A percentile compares a stretch with the other conserved stretches of the same genome.
Evolutionary conservation across 2,113 vertebrate species (phyloP).

Genomic region (Bos taurus): ARS-UCD2.0 NC_037331.1:53753501-53754000

Average conservation of each 20-base stretch:
- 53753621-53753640: background rate
- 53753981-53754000: background rate
- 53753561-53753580: background rate
- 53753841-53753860: background rate
- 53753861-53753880: background rate
- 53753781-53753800: background rate
- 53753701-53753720: background rate
- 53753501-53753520: background rate
- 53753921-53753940: background rate
- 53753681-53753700: background rate
- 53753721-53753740: background rate
- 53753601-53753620: background rate
- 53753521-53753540: background rate
- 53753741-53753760: background rate
- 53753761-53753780: background rate
- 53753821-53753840: background rate
- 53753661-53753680: background rate
- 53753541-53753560: background rate
- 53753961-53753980: background rate
- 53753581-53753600: background rate
- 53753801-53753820: background rate
- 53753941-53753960: background rate
- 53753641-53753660: background rate
- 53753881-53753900: background rate
- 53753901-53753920: background rate